Evolutionary conservation across 2,797 vertebrate species (phyloP).

Genomic region (Halcyon chelicuti): DNA sequence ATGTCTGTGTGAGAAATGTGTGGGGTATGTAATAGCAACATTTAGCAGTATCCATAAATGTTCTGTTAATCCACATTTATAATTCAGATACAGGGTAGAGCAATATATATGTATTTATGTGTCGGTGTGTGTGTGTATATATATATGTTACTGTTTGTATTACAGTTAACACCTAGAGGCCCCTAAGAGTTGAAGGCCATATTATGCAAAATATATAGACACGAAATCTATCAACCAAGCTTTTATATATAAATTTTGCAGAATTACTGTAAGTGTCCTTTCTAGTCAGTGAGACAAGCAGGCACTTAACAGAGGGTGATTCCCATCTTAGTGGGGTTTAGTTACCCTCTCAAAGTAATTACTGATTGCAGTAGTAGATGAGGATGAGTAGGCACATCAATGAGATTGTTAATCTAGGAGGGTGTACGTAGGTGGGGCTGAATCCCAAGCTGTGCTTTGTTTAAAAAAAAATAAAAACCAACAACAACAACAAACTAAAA

Average conservation of each 20-base stretch:
- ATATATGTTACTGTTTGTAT: background rate
- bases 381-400: background rate
- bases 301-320: background rate
- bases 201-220: background rate
- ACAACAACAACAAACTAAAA: too few species aligned
- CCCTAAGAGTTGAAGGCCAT: background rate
- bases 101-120: fast-evolving
- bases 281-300: background rate
- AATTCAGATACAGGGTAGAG: background rate
- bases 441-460: background rate
- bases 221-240: background rate
- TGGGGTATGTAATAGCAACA: background rate
- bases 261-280: background rate
- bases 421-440: background rate
- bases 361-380: background rate
- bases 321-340: background rate
- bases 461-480: background rate
- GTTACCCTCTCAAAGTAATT: background rate
- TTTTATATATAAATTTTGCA: background rate
- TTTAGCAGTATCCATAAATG: background rate
- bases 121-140: background rate
- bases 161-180: background rate
- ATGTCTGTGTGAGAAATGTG: background rate
- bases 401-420: background rate
- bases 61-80: background rate